A percentile compares a stretch with the other conserved stretches of the same genome.
Conservation (phyloP, 2,113 vertebrate species). For the Progne subis region DNA sequence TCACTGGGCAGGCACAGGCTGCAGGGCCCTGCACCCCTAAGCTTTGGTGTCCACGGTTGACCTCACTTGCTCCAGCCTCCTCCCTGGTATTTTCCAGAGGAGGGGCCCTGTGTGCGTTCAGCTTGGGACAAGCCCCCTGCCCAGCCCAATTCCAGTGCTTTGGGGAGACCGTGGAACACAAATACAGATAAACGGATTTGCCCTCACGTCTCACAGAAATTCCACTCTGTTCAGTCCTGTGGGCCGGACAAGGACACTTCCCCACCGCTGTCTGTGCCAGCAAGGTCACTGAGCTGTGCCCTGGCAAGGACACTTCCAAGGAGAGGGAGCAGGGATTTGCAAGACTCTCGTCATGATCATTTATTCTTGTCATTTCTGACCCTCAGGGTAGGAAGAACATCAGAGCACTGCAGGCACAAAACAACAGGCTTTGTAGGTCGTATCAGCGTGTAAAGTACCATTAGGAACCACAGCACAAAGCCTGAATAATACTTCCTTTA, state of each 20-base stretch:
- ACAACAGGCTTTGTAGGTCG: constrained; percentile 41
- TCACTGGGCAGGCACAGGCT: background rate
- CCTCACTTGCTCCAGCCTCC: background rate
- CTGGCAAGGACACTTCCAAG: constrained; percentile 29
- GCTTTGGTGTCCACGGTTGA: background rate
- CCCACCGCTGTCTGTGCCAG: background rate
- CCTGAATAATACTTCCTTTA: constrained; percentile 9
- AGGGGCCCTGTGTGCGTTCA: fast-evolving
- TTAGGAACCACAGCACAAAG: constrained; percentile 21
- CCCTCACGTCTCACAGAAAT: fast-evolving
- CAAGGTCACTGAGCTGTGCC: background rate
- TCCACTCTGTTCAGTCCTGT: fast-evolving
- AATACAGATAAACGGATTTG: background rate
- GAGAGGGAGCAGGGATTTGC: background rate
- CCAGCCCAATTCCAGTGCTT: background rate
- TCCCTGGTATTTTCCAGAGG: fast-evolving
- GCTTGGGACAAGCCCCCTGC: background rate
- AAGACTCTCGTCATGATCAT: background rate
- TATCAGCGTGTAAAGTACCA: background rate
- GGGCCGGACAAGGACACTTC: fast-evolving
- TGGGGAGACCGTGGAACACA: background rate
- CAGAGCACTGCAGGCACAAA: constrained; percentile 24
- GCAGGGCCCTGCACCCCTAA: background rate
- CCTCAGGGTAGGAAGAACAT: constrained; percentile 14
- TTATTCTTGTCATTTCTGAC: constrained; percentile 40